Base-by-base conservation (phyloP, 92 coral and sea anemone genomes). In the Palythoa caribaeorum region DNA sequence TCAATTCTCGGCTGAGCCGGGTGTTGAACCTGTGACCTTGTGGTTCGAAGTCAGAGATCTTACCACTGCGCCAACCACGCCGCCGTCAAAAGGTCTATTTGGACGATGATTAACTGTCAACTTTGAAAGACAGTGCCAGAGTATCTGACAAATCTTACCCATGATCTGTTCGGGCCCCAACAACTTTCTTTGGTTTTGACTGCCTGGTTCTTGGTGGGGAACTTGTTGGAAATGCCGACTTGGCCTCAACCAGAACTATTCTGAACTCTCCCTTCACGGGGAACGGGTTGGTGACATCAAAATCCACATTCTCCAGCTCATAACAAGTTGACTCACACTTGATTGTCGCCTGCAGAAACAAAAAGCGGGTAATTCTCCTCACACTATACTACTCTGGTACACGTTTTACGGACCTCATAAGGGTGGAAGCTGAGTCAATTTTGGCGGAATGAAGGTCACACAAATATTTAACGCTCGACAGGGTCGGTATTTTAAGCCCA, bases 321-420 rank as follows among this genome's bases (percentile, higher is more conserved):
- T 97, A 97, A n/a, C 96, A 91, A 12, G 98, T 94, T n/a, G 99
- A 95, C 84, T 95, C 99, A 89, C 98, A 95, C 73, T 92, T 94
- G 87, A 97, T 95, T 44, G 99, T 97, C 20, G 99, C 97, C 99
- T 97, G 72, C 1, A 84, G 80, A 91, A 44, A 13, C 11, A 19
- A 79, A 38, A 39, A 51, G 60, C 48, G 14, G 35, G 39, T 53
- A 52, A 5, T 13, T 71, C 19, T 13, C 39, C 52, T 39, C 28
- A 50, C 51, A 36, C 17, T 59, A 28, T 28, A 28, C 28, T 28
- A 63, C 17, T 1, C 6, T 5, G 70, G 10, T 14, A 44, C 50
- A 0, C 50, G 10, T 63, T 15, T 6, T 6, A 62, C 20, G 3
- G 21, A 6, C 65, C 6, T 59, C 14, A 13, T 6, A 15, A 13